phyloP scores from a whole-genome alignment of 1,140 invertebrate genomes.

The Drosophila arawakana region DNA sequence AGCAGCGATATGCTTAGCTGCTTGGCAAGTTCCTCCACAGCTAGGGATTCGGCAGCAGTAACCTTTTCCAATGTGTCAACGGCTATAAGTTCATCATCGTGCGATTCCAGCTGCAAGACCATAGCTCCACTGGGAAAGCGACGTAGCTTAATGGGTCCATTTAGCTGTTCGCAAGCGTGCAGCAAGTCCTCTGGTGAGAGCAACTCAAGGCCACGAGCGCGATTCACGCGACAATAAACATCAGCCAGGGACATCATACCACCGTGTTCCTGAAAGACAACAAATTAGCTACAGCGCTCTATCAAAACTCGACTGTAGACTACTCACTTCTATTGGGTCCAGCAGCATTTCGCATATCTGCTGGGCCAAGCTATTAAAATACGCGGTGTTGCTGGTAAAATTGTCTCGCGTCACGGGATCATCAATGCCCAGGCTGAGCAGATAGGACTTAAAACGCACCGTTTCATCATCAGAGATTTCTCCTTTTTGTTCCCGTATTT shows the following conservation, averaged over 20 bases:
- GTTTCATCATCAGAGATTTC: conserved; percentile 99
- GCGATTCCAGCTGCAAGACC: conserved; percentile 92
- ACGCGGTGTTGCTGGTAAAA: conserved; percentile 94
- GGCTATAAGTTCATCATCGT: conserved; percentile 91
- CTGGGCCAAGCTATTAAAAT: conserved; percentile 93
- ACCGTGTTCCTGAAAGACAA: conserved; percentile 90
- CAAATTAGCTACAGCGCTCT: neutral
- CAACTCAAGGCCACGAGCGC: conserved; percentile 94
- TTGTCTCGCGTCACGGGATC: conserved; percentile 97
- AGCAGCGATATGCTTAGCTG: conserved; percentile 93
- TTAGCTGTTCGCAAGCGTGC: conserved; percentile 92
- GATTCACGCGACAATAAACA: conserved; percentile 98
- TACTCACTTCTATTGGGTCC: conserved; percentile 90
- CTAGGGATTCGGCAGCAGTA: conserved; percentile 89
- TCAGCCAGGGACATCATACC: conserved; percentile 99
- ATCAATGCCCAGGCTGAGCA: conserved; percentile 98
- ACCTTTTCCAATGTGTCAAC: conserved; percentile 91
- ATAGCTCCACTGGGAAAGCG: conserved; percentile 96
- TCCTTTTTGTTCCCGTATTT: conserved; percentile 97
- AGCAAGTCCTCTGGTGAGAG: conserved; percentile 97
- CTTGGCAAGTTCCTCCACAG: conserved; percentile 94
- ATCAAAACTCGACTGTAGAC: neutral
- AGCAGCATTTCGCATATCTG: conserved; percentile 94
- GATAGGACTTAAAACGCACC: conserved; percentile 96
- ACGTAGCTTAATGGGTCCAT: conserved; percentile 91